Evolutionary conservation across 2,797 vertebrate genomes (phyloP).

Genomic region (Pyrocephalus nanus): DNA sequence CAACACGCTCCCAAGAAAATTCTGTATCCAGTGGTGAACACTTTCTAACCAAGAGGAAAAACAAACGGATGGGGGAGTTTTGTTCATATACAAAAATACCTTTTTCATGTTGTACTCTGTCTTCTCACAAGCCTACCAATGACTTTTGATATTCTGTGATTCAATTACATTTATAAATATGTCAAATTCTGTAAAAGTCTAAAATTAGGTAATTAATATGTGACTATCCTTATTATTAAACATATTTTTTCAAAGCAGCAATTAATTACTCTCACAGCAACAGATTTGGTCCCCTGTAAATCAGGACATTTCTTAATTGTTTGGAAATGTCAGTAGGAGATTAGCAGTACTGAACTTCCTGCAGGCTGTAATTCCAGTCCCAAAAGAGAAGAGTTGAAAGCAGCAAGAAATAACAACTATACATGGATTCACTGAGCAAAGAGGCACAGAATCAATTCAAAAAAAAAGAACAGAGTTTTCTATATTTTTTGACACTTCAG

Average conservation of each 20-base stretch:
- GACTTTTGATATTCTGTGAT: background rate
- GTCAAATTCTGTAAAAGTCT: constrained; percentile 1
- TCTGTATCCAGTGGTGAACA: background rate
- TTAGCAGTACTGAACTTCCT: constrained; percentile 28
- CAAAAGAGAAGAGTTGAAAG: constrained; percentile 8
- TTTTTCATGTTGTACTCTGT: background rate
- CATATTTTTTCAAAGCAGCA: constrained; percentile 1
- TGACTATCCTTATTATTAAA: constrained; percentile 21
- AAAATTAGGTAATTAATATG: constrained; percentile 32
- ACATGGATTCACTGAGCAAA: background rate
- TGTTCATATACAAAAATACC: background rate
- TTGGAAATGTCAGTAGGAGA: constrained; percentile 25
- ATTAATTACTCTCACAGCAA: constrained; percentile 46
- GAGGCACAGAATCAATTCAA: background rate
- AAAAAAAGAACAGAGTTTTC: background rate
- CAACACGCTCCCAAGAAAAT: background rate
- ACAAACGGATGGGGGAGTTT: background rate
- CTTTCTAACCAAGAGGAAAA: constrained; percentile 1
- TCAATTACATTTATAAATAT: constrained; percentile 39
- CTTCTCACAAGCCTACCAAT: background rate
- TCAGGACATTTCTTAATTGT: constrained; percentile 54
- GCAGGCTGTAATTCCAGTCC: constrained; percentile 1
- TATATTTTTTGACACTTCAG: background rate
- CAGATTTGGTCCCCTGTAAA: constrained; percentile 5
- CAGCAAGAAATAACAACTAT: background rate